phyloP scores from a whole-genome alignment of 2,888 invertebrate genomes.

The Rhamphomyia laevipes region DNA sequence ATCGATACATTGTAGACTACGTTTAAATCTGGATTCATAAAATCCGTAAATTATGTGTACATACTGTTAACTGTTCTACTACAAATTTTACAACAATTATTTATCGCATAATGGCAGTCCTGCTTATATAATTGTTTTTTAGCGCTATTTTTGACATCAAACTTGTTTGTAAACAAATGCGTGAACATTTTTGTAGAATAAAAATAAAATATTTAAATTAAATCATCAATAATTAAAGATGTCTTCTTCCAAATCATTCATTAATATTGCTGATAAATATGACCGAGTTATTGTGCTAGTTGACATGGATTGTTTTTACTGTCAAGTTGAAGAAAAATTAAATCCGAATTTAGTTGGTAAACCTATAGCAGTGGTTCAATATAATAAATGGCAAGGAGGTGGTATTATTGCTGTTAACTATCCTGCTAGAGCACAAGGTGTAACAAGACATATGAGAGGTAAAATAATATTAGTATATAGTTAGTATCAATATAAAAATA shows the following conservation, averaged over 20 bases:
- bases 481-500: too few relatives aligned
- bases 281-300: conserved; percentile 72
- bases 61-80: too few relatives aligned
- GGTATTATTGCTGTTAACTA: conserved; percentile 97
- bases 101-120: too few relatives aligned
- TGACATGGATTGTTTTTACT: conserved; percentile 99
- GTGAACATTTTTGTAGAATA: too few relatives aligned
- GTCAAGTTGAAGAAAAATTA: conserved; percentile 93
- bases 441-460: conserved; percentile 82
- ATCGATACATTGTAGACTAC: too few relatives aligned
- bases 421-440: conserved; percentile 81
- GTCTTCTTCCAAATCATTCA: not conserved
- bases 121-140: too few relatives aligned
- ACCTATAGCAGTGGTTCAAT: conserved; percentile 63
- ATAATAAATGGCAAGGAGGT: conserved; percentile 86
- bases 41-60: too few relatives aligned
- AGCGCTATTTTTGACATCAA: too few relatives aligned
- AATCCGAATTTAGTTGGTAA: conserved; percentile 52
- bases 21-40: too few relatives aligned
- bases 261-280: conserved; percentile 31
- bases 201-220: too few relatives aligned
- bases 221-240: not conserved
- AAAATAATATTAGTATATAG: conserved; percentile 35
- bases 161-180: too few relatives aligned
- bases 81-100: too few relatives aligned